Conservation (phyloP, 2,797 vertebrate genomes). For the Semaprochilodus insignis region DNA sequence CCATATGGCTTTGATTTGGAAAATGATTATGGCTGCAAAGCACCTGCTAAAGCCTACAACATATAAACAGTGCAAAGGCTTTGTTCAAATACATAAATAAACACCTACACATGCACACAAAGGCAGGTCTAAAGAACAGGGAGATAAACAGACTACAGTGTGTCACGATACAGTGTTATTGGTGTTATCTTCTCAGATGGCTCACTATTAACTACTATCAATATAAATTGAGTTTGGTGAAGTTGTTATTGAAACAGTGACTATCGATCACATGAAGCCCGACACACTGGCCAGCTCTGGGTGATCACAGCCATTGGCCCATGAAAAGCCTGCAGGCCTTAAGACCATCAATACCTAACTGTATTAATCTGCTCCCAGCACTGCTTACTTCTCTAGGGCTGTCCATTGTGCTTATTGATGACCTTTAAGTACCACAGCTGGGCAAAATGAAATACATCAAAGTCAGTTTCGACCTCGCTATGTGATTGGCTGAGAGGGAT, state of each 20-base stretch:
- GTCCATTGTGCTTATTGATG: too few relatives aligned
- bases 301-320: background rate
- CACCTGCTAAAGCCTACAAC: background rate
- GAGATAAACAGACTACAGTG: background rate
- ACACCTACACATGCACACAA: background rate
- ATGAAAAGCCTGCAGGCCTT: background rate
- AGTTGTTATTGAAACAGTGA: constrained; percentile 10
- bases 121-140: background rate
- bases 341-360: background rate
- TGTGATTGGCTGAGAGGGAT: too few relatives aligned
- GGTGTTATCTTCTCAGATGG: background rate
- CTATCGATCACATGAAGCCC: constrained; percentile 23
- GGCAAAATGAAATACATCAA: too few relatives aligned
- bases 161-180: background rate
- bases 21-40: background rate
- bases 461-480: too few relatives aligned
- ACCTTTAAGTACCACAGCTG: too few relatives aligned
- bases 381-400: too few relatives aligned
- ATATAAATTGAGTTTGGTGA: constrained; percentile 20
- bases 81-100: background rate
- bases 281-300: constrained; percentile 14
- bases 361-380: background rate
- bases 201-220: background rate
- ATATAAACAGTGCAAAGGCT: background rate
- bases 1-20: constrained; percentile 20